These are phyloP conservation scores for Lasioglossum morio DNA, from an alignment of 2,888 invertebrate genomes.

Conservation along the genomic window DNA sequence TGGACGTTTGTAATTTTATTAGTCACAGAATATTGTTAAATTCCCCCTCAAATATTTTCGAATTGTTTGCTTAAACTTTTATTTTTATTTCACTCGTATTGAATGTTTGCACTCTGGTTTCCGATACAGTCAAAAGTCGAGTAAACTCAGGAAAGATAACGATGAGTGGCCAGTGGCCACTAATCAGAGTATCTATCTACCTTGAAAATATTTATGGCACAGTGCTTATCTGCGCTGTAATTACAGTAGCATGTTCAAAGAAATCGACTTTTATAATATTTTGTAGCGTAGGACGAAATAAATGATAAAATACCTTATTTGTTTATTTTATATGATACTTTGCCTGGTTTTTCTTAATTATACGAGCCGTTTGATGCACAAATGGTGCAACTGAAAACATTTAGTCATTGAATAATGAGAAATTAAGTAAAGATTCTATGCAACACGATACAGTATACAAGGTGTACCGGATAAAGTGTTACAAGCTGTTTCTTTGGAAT, in stretches of 20 bases:
- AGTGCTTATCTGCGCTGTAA: not conserved
- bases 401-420: not conserved
- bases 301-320: not conserved
- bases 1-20: not conserved
- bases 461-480: too few species aligned
- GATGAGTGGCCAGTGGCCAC: not conserved
- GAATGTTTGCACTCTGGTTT: not conserved
- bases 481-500: too few species aligned
- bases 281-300: not conserved
- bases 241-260: not conserved
- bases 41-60: not conserved
- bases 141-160: not conserved
- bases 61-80: not conserved
- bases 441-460: too few species aligned
- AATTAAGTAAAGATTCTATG: too few species aligned
- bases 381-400: not conserved
- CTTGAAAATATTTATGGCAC: not conserved
- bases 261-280: not conserved
- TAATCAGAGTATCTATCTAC: not conserved
- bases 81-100: not conserved
- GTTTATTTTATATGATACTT: too few species aligned
- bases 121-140: not conserved
- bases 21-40: not conserved
- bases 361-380: not conserved
- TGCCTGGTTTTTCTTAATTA: too few species aligned